These are phyloP conservation scores for Acronicta leporina DNA, from an alignment of 2,888 invertebrate genomes.

Conservation along the genomic window DNA sequence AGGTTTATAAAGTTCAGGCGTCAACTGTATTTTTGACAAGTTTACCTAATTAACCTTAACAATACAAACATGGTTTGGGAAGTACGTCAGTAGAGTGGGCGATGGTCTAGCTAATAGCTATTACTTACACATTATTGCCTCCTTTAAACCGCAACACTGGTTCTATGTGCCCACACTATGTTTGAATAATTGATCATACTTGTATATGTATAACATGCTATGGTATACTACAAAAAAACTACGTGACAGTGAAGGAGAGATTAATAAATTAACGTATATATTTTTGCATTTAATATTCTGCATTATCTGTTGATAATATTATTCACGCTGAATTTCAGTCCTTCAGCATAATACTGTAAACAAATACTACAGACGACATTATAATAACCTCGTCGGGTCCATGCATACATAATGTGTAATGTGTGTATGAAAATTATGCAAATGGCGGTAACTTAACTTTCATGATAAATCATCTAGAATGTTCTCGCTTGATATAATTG, in stretches of 20 bases:
- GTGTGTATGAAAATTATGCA: constrained; percentile 62
- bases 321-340: background rate
- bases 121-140: constrained; percentile 22
- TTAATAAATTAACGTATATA: no score
- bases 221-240: no score
- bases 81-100: constrained; percentile 18
- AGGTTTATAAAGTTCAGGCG: no score
- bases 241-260: no score
- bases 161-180: background rate
- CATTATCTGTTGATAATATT: no score
- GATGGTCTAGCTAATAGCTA: constrained; percentile 10
- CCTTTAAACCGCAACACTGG: constrained; percentile 11
- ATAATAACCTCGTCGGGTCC: constrained; percentile 1
- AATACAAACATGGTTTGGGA: constrained; percentile 5
- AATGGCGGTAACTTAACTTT: constrained; percentile 61
- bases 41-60: background rate
- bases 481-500: constrained; percentile 69
- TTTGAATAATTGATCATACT: background rate
- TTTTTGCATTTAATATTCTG: no score
- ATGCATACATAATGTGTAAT: constrained; percentile 18
- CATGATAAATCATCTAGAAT: constrained; percentile 67
- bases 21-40: no score
- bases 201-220: no score
- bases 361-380: constrained; percentile 3
- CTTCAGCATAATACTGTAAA: background rate